These are phyloP conservation scores for Oryzias sinensis DNA, from an alignment of 2,797 vertebrate species.

Conservation along the genomic window DNA sequence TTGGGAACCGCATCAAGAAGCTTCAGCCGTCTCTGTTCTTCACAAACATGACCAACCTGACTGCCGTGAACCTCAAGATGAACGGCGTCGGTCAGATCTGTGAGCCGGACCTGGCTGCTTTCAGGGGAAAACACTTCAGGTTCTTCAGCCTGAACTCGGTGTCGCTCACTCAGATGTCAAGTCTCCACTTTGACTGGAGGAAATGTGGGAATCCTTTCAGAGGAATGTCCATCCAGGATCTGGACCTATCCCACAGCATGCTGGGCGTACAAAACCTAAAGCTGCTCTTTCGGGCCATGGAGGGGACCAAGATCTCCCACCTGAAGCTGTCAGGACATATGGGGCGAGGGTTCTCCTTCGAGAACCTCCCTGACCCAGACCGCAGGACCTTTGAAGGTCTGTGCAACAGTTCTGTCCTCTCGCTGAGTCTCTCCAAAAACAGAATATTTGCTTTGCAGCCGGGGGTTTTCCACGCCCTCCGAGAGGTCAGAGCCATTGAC, in stretches of 20 bases:
- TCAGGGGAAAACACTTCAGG: constrained; percentile 73
- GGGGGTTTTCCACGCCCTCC: constrained; percentile 73
- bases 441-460: constrained; percentile 76
- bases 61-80: constrained; percentile 64
- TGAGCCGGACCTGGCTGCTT: constrained; percentile 73
- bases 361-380: constrained; percentile 80
- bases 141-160: constrained; percentile 65
- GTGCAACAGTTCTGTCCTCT: constrained; percentile 60
- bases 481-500: constrained; percentile 64
- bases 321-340: constrained; percentile 74
- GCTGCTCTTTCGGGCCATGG: constrained; percentile 72
- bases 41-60: constrained; percentile 70
- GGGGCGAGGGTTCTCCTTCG: constrained; percentile 78
- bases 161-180: constrained; percentile 9
- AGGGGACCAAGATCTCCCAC: constrained; percentile 73
- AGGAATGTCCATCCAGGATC: constrained; percentile 64
- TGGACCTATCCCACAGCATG: constrained; percentile 72
- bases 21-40: constrained; percentile 79
- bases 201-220: constrained; percentile 81
- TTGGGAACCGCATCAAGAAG: constrained; percentile 68
- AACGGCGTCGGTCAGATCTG: constrained; percentile 76
- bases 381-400: constrained; percentile 77
- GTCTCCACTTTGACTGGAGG: constrained; percentile 49
- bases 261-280: constrained; percentile 44
- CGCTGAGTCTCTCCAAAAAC: constrained; percentile 78